Conservation (phyloP, 2,888 invertebrate species). For the Dorcus parallelipipedus region DNA sequence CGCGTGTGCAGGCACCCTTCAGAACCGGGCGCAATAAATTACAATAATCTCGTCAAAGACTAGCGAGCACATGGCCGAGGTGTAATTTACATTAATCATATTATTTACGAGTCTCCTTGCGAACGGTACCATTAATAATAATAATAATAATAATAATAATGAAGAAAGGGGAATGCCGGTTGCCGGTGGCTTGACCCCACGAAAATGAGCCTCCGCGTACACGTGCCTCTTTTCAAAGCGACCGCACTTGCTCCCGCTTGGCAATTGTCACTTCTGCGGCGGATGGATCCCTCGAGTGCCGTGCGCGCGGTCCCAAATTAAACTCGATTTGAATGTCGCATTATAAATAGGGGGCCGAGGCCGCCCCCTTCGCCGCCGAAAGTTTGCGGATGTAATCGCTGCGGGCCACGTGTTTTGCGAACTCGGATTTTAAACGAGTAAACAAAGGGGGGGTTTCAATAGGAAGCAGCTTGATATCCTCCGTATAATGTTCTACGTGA, state of each 20-base stretch:
- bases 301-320: background rate
- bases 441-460: too few relatives aligned
- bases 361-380: too few relatives aligned
- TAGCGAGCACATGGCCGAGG: background rate
- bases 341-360: background rate
- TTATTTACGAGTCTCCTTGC: background rate
- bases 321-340: background rate
- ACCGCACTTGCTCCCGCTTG: background rate
- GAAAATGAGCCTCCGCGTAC: background rate
- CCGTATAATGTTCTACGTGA: too few relatives aligned
- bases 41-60: too few relatives aligned
- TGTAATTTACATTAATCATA: slow-evolving; percentile 2
- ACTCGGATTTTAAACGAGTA: too few relatives aligned
- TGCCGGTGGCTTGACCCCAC: slow-evolving; percentile 1
- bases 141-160: too few relatives aligned
- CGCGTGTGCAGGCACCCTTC: background rate
- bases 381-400: too few relatives aligned
- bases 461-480: too few relatives aligned
- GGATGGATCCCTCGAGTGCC: background rate
- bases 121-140: background rate
- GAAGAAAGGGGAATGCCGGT: background rate
- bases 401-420: too few relatives aligned
- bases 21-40: too few relatives aligned
- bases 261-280: background rate
- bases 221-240: background rate